Percentiles rank a stretch among this genome's conserved stretches.
Conservation (phyloP, 2,888 invertebrate genomes). For the Oegoconia quadripuncta region DNA sequence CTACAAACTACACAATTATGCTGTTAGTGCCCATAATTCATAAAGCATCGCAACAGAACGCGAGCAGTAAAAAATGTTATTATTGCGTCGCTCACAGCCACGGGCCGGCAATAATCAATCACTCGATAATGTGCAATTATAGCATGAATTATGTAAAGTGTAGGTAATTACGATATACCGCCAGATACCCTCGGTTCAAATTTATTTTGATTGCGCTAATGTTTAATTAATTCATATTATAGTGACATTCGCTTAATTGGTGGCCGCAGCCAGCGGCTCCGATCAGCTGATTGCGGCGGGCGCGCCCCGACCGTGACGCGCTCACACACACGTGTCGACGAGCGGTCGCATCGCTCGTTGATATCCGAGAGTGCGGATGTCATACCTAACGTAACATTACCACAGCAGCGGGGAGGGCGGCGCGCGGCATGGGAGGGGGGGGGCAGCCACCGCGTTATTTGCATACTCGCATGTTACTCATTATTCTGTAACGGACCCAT, state of each 20-base stretch:
- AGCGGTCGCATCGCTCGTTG: no score
- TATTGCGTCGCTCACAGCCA: not conserved
- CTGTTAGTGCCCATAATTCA: no score
- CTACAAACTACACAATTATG: no score
- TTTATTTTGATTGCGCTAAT: slow-evolving; percentile 1
- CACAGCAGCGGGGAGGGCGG: not conserved
- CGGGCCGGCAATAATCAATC: slow-evolving; percentile 3
- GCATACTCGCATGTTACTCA: no score
- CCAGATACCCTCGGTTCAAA: not conserved
- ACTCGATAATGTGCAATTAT: slow-evolving; percentile 4
- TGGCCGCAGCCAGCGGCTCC: not conserved
- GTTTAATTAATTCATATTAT: slow-evolving; percentile 5
- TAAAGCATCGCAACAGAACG: no score
- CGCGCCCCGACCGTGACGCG: not conserved
- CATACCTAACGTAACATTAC: no score
- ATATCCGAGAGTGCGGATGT: not conserved
- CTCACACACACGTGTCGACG: not conserved
- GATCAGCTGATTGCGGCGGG: slow-evolving; percentile 5
- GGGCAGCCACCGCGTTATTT: no score
- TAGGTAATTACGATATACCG: not conserved
- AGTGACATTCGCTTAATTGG: slow-evolving; percentile 6
- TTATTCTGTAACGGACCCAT: no score
- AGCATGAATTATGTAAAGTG: not conserved
- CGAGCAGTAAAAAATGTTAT: no score
- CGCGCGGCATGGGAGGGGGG: not conserved